These are phyloP conservation scores for Apis florea DNA, from an alignment of 1,140 invertebrate genomes.

Conservation along the genomic window DNA sequence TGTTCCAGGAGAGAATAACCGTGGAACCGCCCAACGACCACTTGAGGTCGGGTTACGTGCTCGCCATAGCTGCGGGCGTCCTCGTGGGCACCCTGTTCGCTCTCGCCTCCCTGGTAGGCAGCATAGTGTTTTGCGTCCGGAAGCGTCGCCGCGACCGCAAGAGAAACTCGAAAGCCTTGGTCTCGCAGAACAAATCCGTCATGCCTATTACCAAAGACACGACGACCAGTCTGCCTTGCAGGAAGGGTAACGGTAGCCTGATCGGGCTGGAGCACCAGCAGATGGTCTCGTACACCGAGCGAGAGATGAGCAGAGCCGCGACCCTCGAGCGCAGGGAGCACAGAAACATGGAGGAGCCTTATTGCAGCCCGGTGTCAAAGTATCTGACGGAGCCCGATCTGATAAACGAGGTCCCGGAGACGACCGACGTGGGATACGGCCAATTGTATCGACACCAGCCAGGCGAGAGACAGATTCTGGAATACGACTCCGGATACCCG, in stretches of 20 bases:
- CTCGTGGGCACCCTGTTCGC: constrained; percentile 73
- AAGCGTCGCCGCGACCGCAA: constrained; percentile 70
- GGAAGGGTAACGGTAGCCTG: constrained; percentile 62
- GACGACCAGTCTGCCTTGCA: constrained; percentile 29
- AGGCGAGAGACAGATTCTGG: constrained; percentile 61
- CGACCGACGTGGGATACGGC: constrained; percentile 62
- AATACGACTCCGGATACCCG: constrained; percentile 70
- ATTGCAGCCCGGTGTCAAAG: constrained; percentile 69
- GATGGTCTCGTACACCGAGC: constrained; percentile 68
- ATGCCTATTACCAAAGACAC: constrained; percentile 71
- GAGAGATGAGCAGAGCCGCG: constrained; percentile 66
- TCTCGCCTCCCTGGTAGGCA: constrained; percentile 70
- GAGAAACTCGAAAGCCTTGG: constrained; percentile 67
- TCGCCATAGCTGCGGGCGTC: constrained; percentile 72
- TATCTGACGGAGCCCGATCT: constrained; percentile 76
- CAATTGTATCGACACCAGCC: constrained; percentile 61
- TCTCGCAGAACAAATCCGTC: constrained; percentile 70
- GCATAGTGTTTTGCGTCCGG: constrained; percentile 71
- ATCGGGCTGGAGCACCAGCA: constrained; percentile 63
- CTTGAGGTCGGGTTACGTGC: constrained; percentile 69
- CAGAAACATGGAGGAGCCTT: constrained; percentile 52
- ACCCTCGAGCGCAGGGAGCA: constrained; percentile 68
- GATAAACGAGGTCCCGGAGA: constrained; percentile 75
- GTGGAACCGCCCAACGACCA: constrained; percentile 70
- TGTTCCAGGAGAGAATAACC: constrained; percentile 70